Base-by-base conservation (phyloP, 2,113 vertebrate species). In the Clinocottus analis region DNA sequence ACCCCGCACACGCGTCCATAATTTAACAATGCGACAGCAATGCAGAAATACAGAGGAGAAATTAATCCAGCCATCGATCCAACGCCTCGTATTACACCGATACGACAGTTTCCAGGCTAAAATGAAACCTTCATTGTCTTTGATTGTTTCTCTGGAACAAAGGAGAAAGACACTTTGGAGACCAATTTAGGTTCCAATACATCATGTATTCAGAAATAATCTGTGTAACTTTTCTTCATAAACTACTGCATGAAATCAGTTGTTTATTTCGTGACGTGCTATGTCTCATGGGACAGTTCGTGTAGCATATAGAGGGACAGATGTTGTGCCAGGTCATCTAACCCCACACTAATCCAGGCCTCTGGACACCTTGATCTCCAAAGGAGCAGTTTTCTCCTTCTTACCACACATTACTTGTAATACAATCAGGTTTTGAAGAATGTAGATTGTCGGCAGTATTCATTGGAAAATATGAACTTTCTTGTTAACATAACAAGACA, bases 41-140 rank as follows among this genome's bases (percentile, higher is more conserved):
- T 12, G 70, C 82, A 85, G 49, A 72, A 79, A 47, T 10, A 62
- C 62, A 68, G 49, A 63, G 9, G 33, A n/a, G 55, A 83, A 67
- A 77, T 76, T 45, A 64, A 85, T 82, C 68, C 60, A 63, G 1
- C 2, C 43, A 89, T 91, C 21, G 86, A 91, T 84, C 72, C 67
- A 3, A 12, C 17, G 82, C 55, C 63, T 90, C 84, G 70, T 82
- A n/a, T 91, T 87, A 80, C 90, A 79, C 79, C 3, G 82, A 85
- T 9, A 7, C 59, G 67, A 86, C 85, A 85, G 35, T 66, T 77
- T 55, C 58, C 1, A 53, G 37, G 51, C 66, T 51, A 1, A 61
- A 70, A 82, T 82, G 53, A 68, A 66, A 84, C 17, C 17, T 19
- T 78, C 23, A 86, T 73, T 77, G 53, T 7, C 4, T 27, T 59